Base-by-base conservation (phyloP, 30 jellyfish, hydroid and myxozoan genomes). In the Chrysaora quinquecirrha region DNA sequence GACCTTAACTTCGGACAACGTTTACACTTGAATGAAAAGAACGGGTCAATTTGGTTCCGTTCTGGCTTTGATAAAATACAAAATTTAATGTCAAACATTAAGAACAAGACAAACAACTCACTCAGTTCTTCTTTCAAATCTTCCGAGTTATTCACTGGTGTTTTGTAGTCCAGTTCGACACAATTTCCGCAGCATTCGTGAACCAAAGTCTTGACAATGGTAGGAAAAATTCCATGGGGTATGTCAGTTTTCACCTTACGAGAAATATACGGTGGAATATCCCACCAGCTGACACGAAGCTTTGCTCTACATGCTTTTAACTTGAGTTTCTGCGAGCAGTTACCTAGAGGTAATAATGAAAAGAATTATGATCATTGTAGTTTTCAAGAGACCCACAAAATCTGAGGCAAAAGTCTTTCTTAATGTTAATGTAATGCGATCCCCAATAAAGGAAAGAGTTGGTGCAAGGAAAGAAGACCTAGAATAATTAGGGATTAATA, bases 111-210 rank as follows among this genome's bases (percentile, higher is more conserved):
- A n/a, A n/a, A n/a, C n/a, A 9, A 30, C 93, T 63, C 85, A 94
- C 99, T 94, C 65, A 94, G 46, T 82, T 79, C 86, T n/a, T 86
- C 58, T 67, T 94, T 94, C 67, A 94, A 83, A n/a, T 70, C 89
- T 66, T 94, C 99, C 18, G 99, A 87, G 76, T 84, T 84, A 73
- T 91, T 80, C 1, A 76, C 80, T 0, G 73, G 89, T 38, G 20
- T 73, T 34, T 71, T 68, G 93, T 92, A 92, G 28, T 73, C 89
- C 30, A 87, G 75, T 4, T 75, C 48, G 20, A 88, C 86, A 54
- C 99, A 94, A 11, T 76, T 68, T 6, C 99, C 99, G 65, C 99
- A 94, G 85, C 99, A 94, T 14, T 78, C 95, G 32, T 43, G 47
- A 3, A 94, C 86, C 71, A 94, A 35, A 0, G 22, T 47, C 60